phyloP scores from a whole-genome alignment of 1,140 invertebrate species.

The Drosophila bipectinata region DNA sequence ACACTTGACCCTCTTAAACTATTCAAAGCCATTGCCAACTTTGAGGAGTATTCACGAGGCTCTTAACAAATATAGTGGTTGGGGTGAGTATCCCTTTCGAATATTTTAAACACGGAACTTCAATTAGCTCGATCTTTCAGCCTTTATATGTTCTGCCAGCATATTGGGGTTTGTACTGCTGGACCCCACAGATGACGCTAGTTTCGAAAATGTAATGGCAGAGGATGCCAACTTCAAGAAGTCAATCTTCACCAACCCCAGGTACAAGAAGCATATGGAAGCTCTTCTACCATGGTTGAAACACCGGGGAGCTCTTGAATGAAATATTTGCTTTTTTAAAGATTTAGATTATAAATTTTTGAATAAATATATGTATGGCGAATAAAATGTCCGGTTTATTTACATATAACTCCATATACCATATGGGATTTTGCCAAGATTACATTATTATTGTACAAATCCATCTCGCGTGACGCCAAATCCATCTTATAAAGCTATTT shows the following conservation, averaged over 20 bases:
- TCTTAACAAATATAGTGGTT: constrained; percentile 57
- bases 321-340: neutral
- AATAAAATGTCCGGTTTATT: too few species aligned
- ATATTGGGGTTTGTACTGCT: constrained; percentile 46
- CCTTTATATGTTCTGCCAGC: constrained; percentile 15
- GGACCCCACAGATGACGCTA: constrained; percentile 52
- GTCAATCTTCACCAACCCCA: constrained; percentile 30
- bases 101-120: neutral
- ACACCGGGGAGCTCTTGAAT: constrained; percentile 62
- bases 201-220: constrained; percentile 56
- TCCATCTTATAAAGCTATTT: neutral
- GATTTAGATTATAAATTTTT: neutral
- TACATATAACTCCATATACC: too few species aligned
- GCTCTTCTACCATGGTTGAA: constrained; percentile 65
- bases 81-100: constrained; percentile 40
- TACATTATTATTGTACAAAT: too few species aligned
- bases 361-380: too few species aligned
- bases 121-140: neutral
- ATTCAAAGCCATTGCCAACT: constrained; percentile 49
- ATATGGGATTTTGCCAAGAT: too few species aligned
- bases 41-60: constrained; percentile 56
- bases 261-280: constrained; percentile 38
- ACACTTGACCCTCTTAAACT: constrained; percentile 58
- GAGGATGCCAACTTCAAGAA: constrained; percentile 45
- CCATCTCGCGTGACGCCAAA: neutral